Evolutionary conservation across 92 coral and sea anemone genomes (phyloP), one percentile per base, ranked within the genome.

Genomic region (Micromussa lordhowensis): DNA sequence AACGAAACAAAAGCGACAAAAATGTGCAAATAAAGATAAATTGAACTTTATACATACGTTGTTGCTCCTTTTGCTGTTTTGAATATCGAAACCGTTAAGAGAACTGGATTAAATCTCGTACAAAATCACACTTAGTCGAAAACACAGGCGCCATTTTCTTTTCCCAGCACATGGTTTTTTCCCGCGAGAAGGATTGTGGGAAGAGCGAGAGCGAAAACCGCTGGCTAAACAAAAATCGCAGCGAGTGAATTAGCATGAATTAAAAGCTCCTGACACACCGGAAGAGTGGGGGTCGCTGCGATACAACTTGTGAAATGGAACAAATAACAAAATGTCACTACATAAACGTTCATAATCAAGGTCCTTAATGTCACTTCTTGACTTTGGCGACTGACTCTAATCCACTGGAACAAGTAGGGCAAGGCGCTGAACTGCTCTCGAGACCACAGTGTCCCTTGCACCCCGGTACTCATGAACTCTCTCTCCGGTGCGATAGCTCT

Each of bases 321-420:
- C 64, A 87, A 18, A 66, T 7, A 6, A 13, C 14, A 15, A 24
- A 48, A 77, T 36, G 58, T 78, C 84, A 75, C 49, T 49, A 24
- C 29, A 35, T 63, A 74, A 36, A 86, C 79, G 51, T 86, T 59
- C 13, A 3, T 71, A 19, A 71, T 83, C 82, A 85, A 40, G 12
- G 12, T 87, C 87, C 78, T 38, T 79, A 16, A 31, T 29, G 68
- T 61, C 38, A 40, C 71, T 22, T 36, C 12, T 75, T 70, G 82
- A 82, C n/a, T 71, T 71, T 35, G 44, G 81, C 87, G 7, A 0
- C 0, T 13, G 80, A 55, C 30, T 88, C 88, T 68, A 90, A n/a
- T n/a, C 83, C 40, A 83, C 88, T 48, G 91, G 94, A 24, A 88
- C 89, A n/a, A 91, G 82, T 26, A 91, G 64, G 19, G 91, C 94